Percentiles rank a stretch among this genome's conserved stretches.
phyloP scores from a whole-genome alignment of 2,797 vertebrate genomes.

The Spheniscus humboldti region DNA sequence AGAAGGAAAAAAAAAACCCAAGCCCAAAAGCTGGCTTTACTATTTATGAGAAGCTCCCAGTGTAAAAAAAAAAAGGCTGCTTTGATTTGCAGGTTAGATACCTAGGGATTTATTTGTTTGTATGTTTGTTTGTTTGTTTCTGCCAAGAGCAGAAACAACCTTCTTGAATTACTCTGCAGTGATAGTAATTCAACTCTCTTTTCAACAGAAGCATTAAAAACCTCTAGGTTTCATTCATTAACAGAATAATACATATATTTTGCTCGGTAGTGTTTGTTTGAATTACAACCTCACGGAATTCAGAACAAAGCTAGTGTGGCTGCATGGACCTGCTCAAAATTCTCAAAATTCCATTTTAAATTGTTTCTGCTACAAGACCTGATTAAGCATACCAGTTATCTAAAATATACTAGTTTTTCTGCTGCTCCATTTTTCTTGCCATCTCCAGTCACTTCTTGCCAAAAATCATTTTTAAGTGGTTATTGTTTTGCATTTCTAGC shows the following conservation, averaged over 20 bases:
- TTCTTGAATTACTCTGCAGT: conserved; percentile 62
- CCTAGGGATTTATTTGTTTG: conserved; percentile 51
- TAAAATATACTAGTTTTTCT: background rate
- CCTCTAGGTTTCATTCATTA: conserved; percentile 51
- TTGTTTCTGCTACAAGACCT: background rate
- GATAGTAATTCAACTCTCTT: conserved; percentile 43
- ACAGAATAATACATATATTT: conserved; percentile 45
- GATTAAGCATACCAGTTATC: background rate
- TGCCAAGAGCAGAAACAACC: conserved; percentile 41
- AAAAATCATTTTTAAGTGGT: background rate
- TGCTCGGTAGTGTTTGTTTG: conserved; percentile 41
- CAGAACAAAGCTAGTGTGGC: conserved; percentile 42
- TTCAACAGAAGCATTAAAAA: conserved; percentile 48
- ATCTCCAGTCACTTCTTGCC: background rate
- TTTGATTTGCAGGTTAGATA: conserved; percentile 42
- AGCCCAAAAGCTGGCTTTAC: background rate
- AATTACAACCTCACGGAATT: conserved; percentile 42
- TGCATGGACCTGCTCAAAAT: conserved; percentile 55
- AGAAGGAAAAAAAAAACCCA: background rate
- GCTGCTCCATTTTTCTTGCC: background rate
- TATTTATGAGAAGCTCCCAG: background rate
- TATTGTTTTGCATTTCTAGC: background rate
- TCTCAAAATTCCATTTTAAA: conserved; percentile 2
- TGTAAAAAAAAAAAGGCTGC: background rate
- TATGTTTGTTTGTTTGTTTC: conserved; percentile 60